Evolutionary conservation across 2,113 vertebrate genomes (phyloP).

Genomic region (Malaclemys terrapin): DNA sequence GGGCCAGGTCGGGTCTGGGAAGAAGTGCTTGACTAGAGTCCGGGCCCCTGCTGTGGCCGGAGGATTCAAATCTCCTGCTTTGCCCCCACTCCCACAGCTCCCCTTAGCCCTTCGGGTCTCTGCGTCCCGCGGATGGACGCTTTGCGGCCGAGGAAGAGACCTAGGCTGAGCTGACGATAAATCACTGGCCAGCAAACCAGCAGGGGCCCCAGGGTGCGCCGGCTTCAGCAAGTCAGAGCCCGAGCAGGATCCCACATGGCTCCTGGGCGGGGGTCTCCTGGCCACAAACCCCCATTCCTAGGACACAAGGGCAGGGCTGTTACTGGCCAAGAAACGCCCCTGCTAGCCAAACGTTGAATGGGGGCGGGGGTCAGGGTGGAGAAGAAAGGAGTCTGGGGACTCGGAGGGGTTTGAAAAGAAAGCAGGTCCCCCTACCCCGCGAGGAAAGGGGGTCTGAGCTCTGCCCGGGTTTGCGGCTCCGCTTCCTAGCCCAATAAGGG

Average conservation of each 20-base stretch:
- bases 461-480: not conserved
- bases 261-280: too few species aligned
- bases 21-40: not conserved
- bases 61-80: not conserved
- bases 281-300: too few species aligned
- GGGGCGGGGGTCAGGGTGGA: not conserved
- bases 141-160: too few species aligned
- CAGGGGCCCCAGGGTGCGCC: too few species aligned
- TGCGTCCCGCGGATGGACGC: not conserved
- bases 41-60: not conserved
- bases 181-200: too few species aligned
- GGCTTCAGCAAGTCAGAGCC: too few species aligned
- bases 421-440: not conserved
- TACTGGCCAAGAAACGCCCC: too few species aligned
- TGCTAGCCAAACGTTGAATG: not conserved
- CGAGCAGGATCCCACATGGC: too few species aligned
- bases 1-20: too few species aligned
- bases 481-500: not conserved
- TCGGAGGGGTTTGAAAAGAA: not conserved
- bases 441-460: not conserved
- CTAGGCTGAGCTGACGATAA: too few species aligned
- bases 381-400: too few species aligned
- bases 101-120: slow-evolving; percentile 4
- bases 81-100: not conserved
- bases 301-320: too few species aligned